Base-by-base conservation (phyloP, 1,140 invertebrate genomes). In the Hypothenemus hampei region DNA sequence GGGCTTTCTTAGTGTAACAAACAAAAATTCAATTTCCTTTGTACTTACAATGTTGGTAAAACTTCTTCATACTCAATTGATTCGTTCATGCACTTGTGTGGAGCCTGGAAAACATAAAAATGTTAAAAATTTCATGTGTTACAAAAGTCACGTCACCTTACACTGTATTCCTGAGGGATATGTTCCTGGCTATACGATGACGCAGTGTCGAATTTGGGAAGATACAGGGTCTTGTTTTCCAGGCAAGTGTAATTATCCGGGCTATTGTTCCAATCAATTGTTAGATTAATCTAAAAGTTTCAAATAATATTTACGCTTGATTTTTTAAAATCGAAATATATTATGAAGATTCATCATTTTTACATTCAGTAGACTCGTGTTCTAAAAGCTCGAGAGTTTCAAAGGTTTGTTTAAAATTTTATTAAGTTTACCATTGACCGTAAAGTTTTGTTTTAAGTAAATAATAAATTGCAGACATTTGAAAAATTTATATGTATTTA, bases 201-300 rank as follows among this genome's bases (percentile, higher is more conserved):
- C 48, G 72, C 62, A 16, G 76, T 65, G 11, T 70, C 67, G 36
- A 62, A 50, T 61, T 78, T 69, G 13, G 81, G 79, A 18, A 69
- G 36, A 46, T 69, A 75, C 58, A 69, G 31, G 36, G 73, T 68
- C 62, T 67, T 68, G 64, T 76, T 31, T 40, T 77, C 75, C 51
- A 75, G 82, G 58, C 85, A 89, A 2, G 82, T 86, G 57, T 87
- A 79, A 58, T 81, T 78, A 35, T 75, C 65, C 19, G 80, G 73
- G 31, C 79, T 79, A n/a, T 76, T 69, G 71, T 86, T 74, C 82
- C 85, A 91, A 68, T 91, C 89, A 1, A 85, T 60, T 7, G 73
- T 72, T 20, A 91, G 70, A 59, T 85, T 81, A 10, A 72, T 78
- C 87, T 90, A 63, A 48, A 73, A 77, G 56, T n/a, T n/a, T n/a